Conservation (phyloP, 1,140 invertebrate genomes). For the Heliconius congener region DNA sequence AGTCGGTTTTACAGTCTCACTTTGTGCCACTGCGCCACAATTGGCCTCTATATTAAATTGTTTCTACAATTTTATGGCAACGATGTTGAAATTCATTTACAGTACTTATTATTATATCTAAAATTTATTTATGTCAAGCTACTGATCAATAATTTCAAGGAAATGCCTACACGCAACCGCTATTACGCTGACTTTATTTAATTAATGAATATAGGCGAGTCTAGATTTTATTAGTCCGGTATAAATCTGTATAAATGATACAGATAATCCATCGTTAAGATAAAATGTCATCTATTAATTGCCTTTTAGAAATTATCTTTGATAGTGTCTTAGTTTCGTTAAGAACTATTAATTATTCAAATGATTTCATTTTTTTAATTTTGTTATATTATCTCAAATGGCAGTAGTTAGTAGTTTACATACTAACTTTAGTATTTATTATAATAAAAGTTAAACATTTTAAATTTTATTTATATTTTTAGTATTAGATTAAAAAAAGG, state of each 20-base stretch:
- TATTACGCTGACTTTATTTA: slow-evolving; percentile 19
- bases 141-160: slow-evolving; percentile 9
- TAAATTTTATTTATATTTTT: too few relatives aligned
- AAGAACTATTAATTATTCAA: neutral
- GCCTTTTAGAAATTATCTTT: neutral
- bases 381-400: neutral
- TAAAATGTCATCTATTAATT: slow-evolving; percentile 28
- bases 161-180: slow-evolving; percentile 30
- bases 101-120: too few relatives aligned
- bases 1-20: too few relatives aligned
- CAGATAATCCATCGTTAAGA: slow-evolving; percentile 31
- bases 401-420: neutral
- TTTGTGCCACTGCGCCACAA: too few relatives aligned
- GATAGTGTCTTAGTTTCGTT: neutral
- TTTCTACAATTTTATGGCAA: too few relatives aligned
- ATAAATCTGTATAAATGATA: slow-evolving; percentile 34
- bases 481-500: too few relatives aligned
- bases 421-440: neutral
- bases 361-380: neutral
- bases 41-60: too few relatives aligned
- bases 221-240: slow-evolving; percentile 9
- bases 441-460: neutral
- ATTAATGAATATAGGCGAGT: slow-evolving; percentile 26
- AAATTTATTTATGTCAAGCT: too few relatives aligned
- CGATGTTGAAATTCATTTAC: too few relatives aligned